Evolutionary conservation across 2,888 invertebrate species (phyloP).

Genomic region (Autographa pulchrina): DNA sequence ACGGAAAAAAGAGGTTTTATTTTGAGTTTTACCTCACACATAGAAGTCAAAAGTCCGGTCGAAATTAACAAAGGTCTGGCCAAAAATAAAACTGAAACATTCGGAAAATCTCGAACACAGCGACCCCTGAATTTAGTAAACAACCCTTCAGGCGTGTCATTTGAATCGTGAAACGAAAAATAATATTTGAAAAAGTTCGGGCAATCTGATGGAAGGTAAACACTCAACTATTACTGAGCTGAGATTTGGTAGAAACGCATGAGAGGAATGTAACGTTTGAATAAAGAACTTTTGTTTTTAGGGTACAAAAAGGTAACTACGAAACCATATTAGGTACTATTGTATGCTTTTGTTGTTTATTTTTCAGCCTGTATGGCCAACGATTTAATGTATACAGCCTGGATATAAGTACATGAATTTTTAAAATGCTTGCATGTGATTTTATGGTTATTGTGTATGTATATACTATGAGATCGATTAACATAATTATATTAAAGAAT

Average conservation of each 20-base stretch:
- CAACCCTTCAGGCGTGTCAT: constrained; percentile 32
- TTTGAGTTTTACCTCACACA: background rate
- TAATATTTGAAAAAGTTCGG: constrained; percentile 50
- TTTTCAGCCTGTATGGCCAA: too few relatives aligned
- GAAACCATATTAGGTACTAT: background rate
- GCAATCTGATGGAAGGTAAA: constrained; percentile 31
- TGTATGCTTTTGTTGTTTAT: too few relatives aligned
- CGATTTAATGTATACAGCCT: too few relatives aligned
- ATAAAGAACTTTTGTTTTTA: constrained; percentile 3
- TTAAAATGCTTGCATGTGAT: too few relatives aligned
- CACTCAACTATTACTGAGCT: constrained; percentile 22
- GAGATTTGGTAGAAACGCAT: constrained; percentile 17
- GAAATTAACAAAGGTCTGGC: constrained; percentile 11
- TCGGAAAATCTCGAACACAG: constrained; percentile 11
- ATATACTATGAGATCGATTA: too few relatives aligned
- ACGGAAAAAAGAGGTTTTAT: background rate
- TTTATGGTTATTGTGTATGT: too few relatives aligned
- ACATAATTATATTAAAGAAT: too few relatives aligned
- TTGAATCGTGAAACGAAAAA: constrained; percentile 42
- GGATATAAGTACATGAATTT: too few relatives aligned
- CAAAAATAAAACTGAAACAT: constrained; percentile 27
- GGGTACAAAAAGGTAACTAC: background rate
- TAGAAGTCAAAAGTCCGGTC: constrained; percentile 8
- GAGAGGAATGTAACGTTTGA: background rate
- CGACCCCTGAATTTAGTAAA: constrained; percentile 28